Conservation (phyloP, 2,797 vertebrate genomes). For the Hylomyscus alleni region DNA sequence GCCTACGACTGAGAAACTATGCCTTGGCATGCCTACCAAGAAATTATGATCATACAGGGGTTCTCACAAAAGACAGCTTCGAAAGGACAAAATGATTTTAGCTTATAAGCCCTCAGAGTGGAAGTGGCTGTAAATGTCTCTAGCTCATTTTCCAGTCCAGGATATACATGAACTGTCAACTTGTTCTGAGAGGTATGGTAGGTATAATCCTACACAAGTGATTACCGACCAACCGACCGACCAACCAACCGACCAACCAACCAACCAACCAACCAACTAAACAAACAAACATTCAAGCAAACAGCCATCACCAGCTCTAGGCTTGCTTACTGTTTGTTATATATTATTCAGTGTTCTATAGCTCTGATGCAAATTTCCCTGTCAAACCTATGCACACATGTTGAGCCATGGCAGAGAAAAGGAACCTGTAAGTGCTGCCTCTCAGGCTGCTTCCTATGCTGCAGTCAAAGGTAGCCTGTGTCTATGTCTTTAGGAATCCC, state of each 20-base stretch:
- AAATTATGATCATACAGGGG: constrained; percentile 1
- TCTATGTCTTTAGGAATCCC: neutral
- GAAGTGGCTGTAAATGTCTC: neutral
- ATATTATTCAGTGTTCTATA: neutral
- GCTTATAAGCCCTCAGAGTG: neutral
- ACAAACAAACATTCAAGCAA: neutral
- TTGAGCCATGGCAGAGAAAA: neutral
- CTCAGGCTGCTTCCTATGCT: neutral
- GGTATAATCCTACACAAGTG: neutral
- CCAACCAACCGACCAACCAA: neutral
- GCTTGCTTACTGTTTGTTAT: neutral
- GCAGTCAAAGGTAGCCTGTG: neutral
- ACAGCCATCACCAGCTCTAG: neutral
- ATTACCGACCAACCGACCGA: neutral
- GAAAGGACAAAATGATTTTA: constrained; percentile 4
- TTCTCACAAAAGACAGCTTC: neutral
- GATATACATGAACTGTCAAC: neutral
- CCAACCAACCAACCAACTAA: neutral
- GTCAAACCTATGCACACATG: neutral
- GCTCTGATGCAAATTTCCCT: neutral
- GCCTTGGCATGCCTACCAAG: neutral
- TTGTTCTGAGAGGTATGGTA: neutral
- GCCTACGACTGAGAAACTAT: neutral
- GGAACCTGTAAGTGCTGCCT: neutral
- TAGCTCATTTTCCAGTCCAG: neutral